Evolutionary conservation across 2,797 vertebrate genomes (phyloP).

Genomic region (Syncerus caffer): DNA sequence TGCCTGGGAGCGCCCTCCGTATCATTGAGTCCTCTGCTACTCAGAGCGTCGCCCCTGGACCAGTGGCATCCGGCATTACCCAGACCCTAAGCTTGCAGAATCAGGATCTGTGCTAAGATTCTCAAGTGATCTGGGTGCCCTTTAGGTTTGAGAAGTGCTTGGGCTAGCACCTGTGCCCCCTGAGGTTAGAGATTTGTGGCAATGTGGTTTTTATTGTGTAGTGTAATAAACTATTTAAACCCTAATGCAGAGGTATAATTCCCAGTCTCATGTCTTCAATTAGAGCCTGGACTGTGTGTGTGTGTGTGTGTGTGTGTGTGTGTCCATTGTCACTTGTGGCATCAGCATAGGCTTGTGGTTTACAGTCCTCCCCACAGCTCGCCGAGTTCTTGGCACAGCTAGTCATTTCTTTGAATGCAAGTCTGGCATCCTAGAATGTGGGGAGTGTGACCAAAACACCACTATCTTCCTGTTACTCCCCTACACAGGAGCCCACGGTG

Average conservation of each 20-base stretch:
- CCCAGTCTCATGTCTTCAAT: background rate
- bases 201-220: slow-evolving; percentile 38
- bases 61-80: background rate
- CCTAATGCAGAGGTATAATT: background rate
- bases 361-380: background rate
- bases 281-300: slow-evolving; percentile 2
- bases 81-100: background rate
- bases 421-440: slow-evolving; percentile 53
- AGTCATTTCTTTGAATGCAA: slow-evolving; percentile 71
- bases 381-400: slow-evolving; percentile 64
- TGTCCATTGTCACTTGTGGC: slow-evolving; percentile 52
- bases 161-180: background rate
- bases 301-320: background rate
- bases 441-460: slow-evolving; percentile 45
- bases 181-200: slow-evolving; percentile 8
- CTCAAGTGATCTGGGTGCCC: background rate
- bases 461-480: slow-evolving; percentile 60
- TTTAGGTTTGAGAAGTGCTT: background rate
- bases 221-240: background rate
- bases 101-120: background rate
- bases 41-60: background rate
- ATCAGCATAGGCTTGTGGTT: slow-evolving; percentile 65
- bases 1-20: background rate
- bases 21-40: background rate
- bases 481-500: background rate